Conservation (phyloP, 2,888 invertebrate genomes). For the Rotaria sp. region DNA sequence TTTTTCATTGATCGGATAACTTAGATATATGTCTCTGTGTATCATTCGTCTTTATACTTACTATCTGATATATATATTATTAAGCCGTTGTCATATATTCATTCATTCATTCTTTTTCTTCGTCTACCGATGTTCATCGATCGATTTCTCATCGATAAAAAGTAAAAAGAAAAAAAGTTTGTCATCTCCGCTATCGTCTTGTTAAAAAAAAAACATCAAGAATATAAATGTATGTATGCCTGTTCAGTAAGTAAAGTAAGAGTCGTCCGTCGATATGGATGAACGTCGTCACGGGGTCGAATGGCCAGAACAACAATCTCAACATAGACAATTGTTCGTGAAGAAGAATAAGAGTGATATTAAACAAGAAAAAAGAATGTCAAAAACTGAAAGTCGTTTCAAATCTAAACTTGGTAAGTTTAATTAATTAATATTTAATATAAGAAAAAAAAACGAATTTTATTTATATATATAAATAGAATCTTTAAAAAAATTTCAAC, state of each 20-base stretch:
- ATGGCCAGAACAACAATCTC: background rate
- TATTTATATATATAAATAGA: background rate
- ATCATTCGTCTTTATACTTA: background rate
- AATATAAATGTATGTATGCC: background rate
- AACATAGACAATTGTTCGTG: background rate
- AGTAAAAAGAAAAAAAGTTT: background rate
- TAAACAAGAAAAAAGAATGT: background rate
- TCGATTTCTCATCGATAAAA: constrained; percentile 6
- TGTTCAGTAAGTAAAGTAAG: background rate
- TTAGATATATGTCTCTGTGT: background rate
- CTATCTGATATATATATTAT: background rate
- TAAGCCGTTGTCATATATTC: background rate
- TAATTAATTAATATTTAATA: background rate
- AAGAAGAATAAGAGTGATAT: background rate
- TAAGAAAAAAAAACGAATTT: background rate
- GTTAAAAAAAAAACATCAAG: background rate
- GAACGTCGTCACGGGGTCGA: constrained; percentile 3
- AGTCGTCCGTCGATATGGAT: background rate
- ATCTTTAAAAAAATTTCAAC: constrained; percentile 3
- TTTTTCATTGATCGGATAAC: background rate
- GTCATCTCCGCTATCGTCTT: background rate
- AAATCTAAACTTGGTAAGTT: constrained; percentile 12
- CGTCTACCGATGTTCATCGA: background rate
- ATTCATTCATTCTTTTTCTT: background rate
- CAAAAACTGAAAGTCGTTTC: background rate